Evolutionary conservation across 2,888 invertebrate species (phyloP).

Genomic region (Calameuta filiformis): DNA sequence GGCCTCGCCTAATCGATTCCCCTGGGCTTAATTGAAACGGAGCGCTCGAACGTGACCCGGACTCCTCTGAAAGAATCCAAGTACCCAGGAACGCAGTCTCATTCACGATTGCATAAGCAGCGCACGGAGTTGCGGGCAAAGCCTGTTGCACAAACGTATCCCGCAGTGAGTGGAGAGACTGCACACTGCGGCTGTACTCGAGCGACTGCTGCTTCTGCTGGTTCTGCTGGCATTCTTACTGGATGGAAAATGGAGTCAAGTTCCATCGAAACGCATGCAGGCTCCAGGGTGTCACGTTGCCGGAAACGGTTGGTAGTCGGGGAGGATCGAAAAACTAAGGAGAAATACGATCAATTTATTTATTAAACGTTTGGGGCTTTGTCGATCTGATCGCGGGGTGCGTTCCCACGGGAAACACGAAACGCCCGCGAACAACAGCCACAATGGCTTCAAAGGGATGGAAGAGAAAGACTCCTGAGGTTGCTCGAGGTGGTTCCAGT

Average conservation of each 20-base stretch:
- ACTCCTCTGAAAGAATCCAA: constrained; percentile 38
- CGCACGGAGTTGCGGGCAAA: constrained; percentile 46
- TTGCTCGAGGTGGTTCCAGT: neutral
- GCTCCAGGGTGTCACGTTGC: neutral
- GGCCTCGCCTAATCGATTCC: neutral
- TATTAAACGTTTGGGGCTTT: constrained; percentile 53
- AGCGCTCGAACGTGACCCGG: neutral
- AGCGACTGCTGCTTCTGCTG: constrained; percentile 38
- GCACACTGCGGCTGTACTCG: constrained; percentile 46
- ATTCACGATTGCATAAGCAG: constrained; percentile 57
- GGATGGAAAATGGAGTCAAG: neutral
- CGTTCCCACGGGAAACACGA: constrained; percentile 57
- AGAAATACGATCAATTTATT: constrained; percentile 58
- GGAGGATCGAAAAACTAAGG: constrained; percentile 19
- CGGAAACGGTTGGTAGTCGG: neutral
- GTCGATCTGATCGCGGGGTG: constrained; percentile 29
- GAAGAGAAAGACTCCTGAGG: neutral
- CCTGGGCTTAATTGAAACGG: neutral
- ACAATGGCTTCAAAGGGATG: neutral
- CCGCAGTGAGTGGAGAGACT: constrained; percentile 30
- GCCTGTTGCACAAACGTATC: constrained; percentile 60
- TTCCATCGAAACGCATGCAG: neutral
- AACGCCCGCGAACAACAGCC: constrained; percentile 24
- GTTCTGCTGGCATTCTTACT: neutral
- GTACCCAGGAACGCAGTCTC: constrained; percentile 43